Base-by-base conservation (phyloP, 2,797 vertebrate species). In the Kryptopterus vitreolus region DNA sequence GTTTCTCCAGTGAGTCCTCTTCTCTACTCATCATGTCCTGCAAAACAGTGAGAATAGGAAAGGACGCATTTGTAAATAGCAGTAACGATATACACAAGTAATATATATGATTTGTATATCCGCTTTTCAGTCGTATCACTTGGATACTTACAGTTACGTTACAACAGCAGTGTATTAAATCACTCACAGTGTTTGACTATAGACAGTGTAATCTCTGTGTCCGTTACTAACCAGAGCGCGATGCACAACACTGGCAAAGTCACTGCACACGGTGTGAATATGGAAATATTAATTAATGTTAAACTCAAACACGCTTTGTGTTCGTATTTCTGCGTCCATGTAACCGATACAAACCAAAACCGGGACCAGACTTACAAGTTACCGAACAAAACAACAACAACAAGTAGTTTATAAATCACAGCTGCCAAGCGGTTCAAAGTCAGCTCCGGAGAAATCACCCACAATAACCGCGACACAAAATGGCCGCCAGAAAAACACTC, bases 1-100 rank as follows among this genome's bases (percentile, higher is more conserved):
- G 82, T 52, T 89, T 92, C 26, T 95, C 94, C 92, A 91, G 92
- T 0, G 89, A 87, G 78, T 95, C 93, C 35, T 95, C 94, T 9
- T 93, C 89, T 46, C 85, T 91, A 83, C 84, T 94, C 94, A 96
- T 96, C 77, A 66, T 93, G 57, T 59, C 77, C 82, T 83, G 35
- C 53, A 81, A 50, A 62, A 15, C 16, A 33, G 12, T 5, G 48
- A 58, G 4, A 43, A 43, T 10, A 43, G 16, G 24, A 18, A 11
- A 9, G 10, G 8, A 63, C 0, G 0, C 18, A 63, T 35, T 22
- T 43, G 15, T 16, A 13, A 13, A 8, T 2, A 55, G 35, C 2
- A 24, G 2, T 66, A 7, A 22, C 11, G 0, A 22, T 3, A 20
- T 0, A 31, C 33, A 57, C 8, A 5, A 13, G 9, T n/a, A n/a